These are phyloP conservation scores for Mesopsocus fuscifrons DNA, from an alignment of 2,888 invertebrate genomes.

Conservation along the genomic window DNA sequence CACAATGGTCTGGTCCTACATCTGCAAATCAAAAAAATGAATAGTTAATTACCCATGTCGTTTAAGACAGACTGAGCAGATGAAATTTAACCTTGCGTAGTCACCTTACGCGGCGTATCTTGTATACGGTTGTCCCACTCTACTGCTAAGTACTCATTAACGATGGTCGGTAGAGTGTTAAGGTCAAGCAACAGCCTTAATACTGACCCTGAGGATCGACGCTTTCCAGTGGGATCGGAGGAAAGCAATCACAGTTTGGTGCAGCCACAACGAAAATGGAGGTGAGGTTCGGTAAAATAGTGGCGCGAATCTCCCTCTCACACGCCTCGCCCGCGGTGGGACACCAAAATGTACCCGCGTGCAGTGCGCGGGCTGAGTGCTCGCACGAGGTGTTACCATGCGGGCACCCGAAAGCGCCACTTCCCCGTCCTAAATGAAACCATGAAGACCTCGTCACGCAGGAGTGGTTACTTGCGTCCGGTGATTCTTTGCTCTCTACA, in stretches of 20 bases:
- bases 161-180: too few species aligned
- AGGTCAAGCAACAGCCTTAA: too few species aligned
- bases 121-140: too few species aligned
- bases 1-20: constrained; percentile 13
- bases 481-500: not conserved
- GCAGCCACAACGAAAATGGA: constrained; percentile 13
- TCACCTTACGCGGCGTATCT: too few species aligned
- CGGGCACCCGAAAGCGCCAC: too few species aligned
- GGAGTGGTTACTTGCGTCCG: constrained; percentile 11
- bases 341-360: constrained; percentile 3
- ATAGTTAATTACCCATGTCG: too few species aligned
- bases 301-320: constrained; percentile 11
- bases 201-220: constrained; percentile 11
- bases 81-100: too few species aligned
- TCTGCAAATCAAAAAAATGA: constrained; percentile 8
- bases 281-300: constrained; percentile 13
- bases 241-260: constrained; percentile 12
- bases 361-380: too few species aligned
- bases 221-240: constrained; percentile 3
- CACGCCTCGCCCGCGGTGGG: constrained; percentile 12
- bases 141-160: too few species aligned
- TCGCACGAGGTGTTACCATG: too few species aligned
- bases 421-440: too few species aligned
- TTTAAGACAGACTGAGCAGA: too few species aligned
- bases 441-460: constrained; percentile 13